Conservation (phyloP, 2,888 invertebrate species). For the Macrophya alboannulata region DNA sequence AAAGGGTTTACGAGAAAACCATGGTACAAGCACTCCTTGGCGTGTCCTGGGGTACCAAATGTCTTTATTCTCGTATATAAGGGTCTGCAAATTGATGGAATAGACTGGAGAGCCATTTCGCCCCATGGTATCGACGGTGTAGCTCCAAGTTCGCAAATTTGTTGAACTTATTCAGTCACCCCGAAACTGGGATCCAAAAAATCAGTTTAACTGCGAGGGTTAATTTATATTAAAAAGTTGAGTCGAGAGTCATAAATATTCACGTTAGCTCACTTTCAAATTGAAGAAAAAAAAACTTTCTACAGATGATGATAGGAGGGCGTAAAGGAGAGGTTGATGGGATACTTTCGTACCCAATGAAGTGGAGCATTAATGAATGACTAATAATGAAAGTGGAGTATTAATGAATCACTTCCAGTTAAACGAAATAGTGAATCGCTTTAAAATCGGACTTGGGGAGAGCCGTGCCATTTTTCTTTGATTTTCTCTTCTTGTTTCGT, state of each 20-base stretch:
- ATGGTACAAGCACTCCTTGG: background rate
- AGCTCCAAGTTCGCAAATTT: constrained; percentile 19
- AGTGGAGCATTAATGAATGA: constrained; percentile 16
- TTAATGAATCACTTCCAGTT: constrained; percentile 34
- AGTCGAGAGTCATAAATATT: constrained; percentile 48
- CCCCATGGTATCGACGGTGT: background rate
- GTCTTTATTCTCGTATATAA: constrained; percentile 14
- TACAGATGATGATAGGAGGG: constrained; percentile 11
- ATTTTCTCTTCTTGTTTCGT: background rate
- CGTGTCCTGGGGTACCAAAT: background rate
- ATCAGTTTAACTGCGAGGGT: constrained; percentile 48
- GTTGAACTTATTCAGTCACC: background rate
- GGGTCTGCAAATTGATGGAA: constrained; percentile 6
- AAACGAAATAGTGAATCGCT: constrained; percentile 48
- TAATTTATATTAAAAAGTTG: constrained; percentile 53
- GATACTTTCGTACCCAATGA: background rate
- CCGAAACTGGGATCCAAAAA: constrained; percentile 20
- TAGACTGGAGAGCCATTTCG: background rate
- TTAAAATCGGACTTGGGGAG: background rate
- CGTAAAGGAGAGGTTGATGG: background rate
- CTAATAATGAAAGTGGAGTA: background rate
- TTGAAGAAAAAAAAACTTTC: constrained; percentile 47
- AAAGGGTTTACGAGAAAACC: constrained; percentile 48
- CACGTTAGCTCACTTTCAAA: constrained; percentile 40
- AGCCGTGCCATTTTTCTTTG: background rate